Evolutionary conservation across 1,140 invertebrate species (phyloP).

Genomic region (Penaeus chinensis): DNA sequence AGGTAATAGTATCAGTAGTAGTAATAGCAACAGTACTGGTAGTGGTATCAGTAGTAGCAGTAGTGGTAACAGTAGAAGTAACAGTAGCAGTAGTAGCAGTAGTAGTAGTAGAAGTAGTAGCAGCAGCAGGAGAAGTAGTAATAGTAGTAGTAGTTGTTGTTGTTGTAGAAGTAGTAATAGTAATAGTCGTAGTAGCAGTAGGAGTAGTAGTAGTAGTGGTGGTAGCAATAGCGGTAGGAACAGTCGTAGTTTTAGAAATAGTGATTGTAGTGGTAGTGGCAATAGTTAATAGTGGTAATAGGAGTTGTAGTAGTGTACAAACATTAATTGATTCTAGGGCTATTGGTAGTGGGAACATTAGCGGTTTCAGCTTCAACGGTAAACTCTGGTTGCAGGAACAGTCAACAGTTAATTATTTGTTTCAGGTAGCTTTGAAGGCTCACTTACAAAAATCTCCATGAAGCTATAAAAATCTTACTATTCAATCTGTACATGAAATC

Average conservation of each 20-base stretch:
- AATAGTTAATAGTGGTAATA: constrained; percentile 13
- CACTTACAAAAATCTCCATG: constrained; percentile 29
- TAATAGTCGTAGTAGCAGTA: constrained; percentile 16
- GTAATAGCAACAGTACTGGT: neutral
- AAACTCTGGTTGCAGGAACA: constrained; percentile 57
- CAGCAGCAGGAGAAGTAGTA: neutral
- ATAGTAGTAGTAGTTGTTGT: constrained; percentile 27
- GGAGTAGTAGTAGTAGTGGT: constrained; percentile 10
- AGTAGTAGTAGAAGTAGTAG: neutral
- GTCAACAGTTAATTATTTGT: constrained; percentile 48
- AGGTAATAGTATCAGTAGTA: constrained; percentile 11
- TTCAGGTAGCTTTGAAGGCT: constrained; percentile 58
- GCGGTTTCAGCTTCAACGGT: constrained; percentile 42
- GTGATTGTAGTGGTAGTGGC: constrained; percentile 26
- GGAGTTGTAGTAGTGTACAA: constrained; percentile 17
- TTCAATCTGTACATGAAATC: constrained; percentile 52
- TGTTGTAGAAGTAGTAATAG: constrained; percentile 11
- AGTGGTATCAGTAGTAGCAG: neutral
- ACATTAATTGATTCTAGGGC: constrained; percentile 55
- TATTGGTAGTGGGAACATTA: constrained; percentile 44
- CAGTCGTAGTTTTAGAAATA: constrained; percentile 24
- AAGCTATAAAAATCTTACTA: constrained; percentile 52
- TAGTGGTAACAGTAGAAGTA: constrained; percentile 14
- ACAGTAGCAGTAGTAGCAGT: neutral
- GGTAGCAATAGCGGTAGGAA: constrained; percentile 17